phyloP scores from a whole-genome alignment of 1,140 invertebrate genomes.

The Choristoneura fumiferana region DNA sequence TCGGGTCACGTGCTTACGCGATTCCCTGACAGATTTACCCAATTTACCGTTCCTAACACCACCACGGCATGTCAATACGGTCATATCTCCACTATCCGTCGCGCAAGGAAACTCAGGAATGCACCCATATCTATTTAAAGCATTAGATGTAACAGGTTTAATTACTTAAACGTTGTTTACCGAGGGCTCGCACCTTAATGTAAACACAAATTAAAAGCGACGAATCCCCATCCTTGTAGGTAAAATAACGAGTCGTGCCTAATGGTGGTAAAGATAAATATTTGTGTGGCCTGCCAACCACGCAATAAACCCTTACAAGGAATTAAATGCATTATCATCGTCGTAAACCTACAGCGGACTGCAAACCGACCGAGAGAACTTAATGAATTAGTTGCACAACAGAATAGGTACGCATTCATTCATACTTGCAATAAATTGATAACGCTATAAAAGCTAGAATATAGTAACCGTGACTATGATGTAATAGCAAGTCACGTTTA shows the following conservation, averaged over 20 bases:
- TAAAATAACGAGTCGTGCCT: slow-evolving; percentile 12
- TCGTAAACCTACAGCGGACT: not conserved
- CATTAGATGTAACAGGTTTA: slow-evolving; percentile 9
- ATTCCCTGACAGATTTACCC: slow-evolving; percentile 39
- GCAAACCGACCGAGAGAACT: not conserved
- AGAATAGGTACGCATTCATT: slow-evolving; percentile 8
- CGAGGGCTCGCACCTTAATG: slow-evolving; percentile 13
- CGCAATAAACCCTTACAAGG: slow-evolving; percentile 17
- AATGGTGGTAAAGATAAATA: slow-evolving; percentile 12
- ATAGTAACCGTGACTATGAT: no score
- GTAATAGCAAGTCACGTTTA: no score
- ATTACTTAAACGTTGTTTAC: slow-evolving; percentile 16
- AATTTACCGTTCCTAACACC: slow-evolving; percentile 23
- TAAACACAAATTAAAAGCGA: slow-evolving; percentile 17
- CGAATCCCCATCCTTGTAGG: not conserved
- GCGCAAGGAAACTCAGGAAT: not conserved
- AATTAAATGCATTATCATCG: no score
- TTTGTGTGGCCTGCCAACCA: slow-evolving; percentile 13
- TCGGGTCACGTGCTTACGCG: slow-evolving; percentile 32
- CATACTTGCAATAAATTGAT: not conserved
- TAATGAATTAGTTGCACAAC: not conserved
- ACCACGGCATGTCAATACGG: not conserved
- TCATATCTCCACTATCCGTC: not conserved
- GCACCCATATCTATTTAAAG: slow-evolving; percentile 11
- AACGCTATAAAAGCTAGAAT: no score